These are phyloP conservation scores for Tholera decimalis DNA, from an alignment of 2,888 invertebrate genomes.

Conservation along the genomic window DNA sequence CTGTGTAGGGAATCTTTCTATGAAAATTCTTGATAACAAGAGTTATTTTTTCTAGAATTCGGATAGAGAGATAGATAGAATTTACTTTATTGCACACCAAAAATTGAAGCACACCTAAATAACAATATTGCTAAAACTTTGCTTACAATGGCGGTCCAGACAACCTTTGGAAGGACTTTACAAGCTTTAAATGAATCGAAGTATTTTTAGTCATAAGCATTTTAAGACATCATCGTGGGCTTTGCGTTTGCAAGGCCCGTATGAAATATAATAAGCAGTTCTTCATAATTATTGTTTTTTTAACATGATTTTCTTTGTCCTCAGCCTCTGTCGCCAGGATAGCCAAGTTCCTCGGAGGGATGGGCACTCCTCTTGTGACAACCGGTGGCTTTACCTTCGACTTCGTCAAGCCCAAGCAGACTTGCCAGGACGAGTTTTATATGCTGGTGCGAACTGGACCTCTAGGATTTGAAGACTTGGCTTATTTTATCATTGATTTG, in stretches of 20 bases:
- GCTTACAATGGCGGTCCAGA: too few species aligned
- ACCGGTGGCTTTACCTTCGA: slow-evolving; percentile 96
- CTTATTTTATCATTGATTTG: slow-evolving; percentile 93
- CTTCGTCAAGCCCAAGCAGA: slow-evolving; percentile 94
- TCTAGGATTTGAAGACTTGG: slow-evolving; percentile 94
- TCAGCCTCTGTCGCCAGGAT: slow-evolving; percentile 95
- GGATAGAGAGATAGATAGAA: too few species aligned
- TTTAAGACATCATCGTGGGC: too few species aligned
- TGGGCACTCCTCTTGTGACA: slow-evolving; percentile 94
- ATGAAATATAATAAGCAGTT: background rate
- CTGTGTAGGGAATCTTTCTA: too few species aligned
- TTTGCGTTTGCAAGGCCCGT: background rate
- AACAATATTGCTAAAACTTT: too few species aligned
- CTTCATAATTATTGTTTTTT: background rate
- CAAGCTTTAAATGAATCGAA: too few species aligned
- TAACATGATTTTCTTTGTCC: slow-evolving; percentile 70
- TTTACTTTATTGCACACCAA: too few species aligned
- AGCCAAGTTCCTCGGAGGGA: slow-evolving; percentile 94
- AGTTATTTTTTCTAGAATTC: too few species aligned
- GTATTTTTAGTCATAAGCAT: too few species aligned
- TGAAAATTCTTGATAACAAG: too few species aligned
- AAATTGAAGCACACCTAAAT: too few species aligned
- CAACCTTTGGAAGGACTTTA: too few species aligned
- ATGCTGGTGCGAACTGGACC: slow-evolving; percentile 95
- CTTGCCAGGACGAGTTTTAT: slow-evolving; percentile 94